Conservation (phyloP, 23 tunicate species). For the Oikopleura dioica region DNA sequence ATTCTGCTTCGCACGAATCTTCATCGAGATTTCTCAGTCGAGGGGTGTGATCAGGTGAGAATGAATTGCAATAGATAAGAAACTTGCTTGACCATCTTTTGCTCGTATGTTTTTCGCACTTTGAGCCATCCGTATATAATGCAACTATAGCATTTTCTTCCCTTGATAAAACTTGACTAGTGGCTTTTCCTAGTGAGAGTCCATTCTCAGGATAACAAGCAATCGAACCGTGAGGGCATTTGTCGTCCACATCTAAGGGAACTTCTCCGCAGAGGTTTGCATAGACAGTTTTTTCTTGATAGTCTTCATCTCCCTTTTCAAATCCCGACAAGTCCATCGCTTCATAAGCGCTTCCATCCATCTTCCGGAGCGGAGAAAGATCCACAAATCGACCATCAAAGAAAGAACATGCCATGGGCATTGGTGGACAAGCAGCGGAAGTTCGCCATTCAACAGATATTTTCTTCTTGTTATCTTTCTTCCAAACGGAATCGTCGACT, state of each 20-base stretch:
- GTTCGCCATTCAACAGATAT: not conserved
- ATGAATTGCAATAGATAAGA: not conserved
- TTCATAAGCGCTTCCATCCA: not conserved
- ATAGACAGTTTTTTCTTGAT: too few species aligned
- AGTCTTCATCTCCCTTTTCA: not conserved
- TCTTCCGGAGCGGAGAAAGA: not conserved
- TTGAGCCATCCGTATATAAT: not conserved
- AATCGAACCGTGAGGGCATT: not conserved
- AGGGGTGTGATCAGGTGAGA: not conserved
- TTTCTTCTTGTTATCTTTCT: not conserved
- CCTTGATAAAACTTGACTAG: not conserved
- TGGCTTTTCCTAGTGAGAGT: not conserved
- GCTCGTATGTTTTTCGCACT: not conserved
- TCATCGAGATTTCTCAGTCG: not conserved
- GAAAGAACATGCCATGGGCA: not conserved
- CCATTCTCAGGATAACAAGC: not conserved
- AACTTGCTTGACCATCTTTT: not conserved
- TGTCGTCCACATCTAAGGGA: too few species aligned
- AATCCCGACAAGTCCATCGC: not conserved
- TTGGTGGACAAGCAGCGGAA: conserved; percentile 11
- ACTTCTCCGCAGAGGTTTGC: too few species aligned
- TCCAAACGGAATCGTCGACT: not conserved
- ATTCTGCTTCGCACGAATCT: not conserved
- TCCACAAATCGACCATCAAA: not conserved
- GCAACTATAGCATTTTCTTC: not conserved